Base-by-base conservation (phyloP, 2,797 vertebrate genomes). In the Coendou prehensilis region DNA sequence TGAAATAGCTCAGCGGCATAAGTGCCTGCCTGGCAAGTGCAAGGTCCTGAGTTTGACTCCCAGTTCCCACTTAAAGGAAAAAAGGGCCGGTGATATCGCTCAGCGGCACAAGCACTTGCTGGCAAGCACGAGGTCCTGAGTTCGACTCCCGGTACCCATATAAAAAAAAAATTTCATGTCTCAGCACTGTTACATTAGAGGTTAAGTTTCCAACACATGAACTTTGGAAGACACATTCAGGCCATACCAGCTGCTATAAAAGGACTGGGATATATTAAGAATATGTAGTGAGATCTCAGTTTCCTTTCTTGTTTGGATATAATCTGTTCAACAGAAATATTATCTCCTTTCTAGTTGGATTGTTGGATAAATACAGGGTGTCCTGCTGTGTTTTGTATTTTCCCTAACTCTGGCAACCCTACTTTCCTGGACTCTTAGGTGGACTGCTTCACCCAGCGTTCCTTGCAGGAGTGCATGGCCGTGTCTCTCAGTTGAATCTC, bases 291-390 rank as follows among this genome's bases (percentile, higher is more conserved):
- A 61, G 37, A 69, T 54, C 56, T 78, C 67, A 82, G 78, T 86
- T 18, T 9, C 76, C 22, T n/a, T 92, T 59, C 37, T 80, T 81
- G 41, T 79, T 78, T 89, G 33, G 20, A 47, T 64, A 89, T 59
- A 79, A 18, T 87, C 23, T 83, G 1, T 59, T 83, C 33, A 67
- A 78, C 18, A 85, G 67, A 88, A 85, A 85, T 91, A 47, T 80
- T 94, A 33, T 90, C 23, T 97, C 81, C 52, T 93, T 87, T 37
- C 23, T 81, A 28, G 67, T 59, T 91, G 54, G 33, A 26, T 45
- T 91, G 5, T 30, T 20, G 84, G 30, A 28, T 41, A 89, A 81
- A 80, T 61, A 78, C 3, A 93, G 23, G 2, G 28, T 63, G 20
- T 52, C 17, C 9, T 67, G 18, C 59, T 88, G 87, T 78, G 23